Conservation (phyloP, 2,797 vertebrate species). For the Liparis tanakae region DNA sequence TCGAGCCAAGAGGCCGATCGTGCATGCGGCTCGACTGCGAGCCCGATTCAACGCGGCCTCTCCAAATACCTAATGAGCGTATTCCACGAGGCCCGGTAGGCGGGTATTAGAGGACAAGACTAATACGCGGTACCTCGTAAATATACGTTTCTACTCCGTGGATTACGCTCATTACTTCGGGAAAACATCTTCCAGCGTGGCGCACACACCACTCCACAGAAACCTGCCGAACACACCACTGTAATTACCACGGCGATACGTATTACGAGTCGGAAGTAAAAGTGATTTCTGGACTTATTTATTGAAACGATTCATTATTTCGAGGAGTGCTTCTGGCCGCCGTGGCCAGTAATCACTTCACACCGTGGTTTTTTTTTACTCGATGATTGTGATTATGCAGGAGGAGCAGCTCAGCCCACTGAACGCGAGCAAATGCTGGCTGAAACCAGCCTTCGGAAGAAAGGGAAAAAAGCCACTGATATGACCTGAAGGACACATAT, state of each 20-base stretch:
- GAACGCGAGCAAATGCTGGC: background rate
- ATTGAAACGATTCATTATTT: conserved; percentile 62
- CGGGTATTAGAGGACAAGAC: conserved; percentile 47
- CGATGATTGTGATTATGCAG: conserved; percentile 64
- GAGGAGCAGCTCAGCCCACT: conserved; percentile 25
- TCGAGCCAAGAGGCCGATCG: conserved; percentile 37
- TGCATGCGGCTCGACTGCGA: conserved; percentile 47
- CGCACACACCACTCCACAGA: conserved; percentile 48
- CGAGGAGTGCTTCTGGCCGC: conserved; percentile 39
- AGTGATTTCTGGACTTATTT: conserved; percentile 54
- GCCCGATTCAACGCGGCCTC: conserved; percentile 52
- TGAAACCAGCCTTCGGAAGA: conserved; percentile 17
- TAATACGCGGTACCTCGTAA: conserved; percentile 60
- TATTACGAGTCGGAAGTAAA: conserved; percentile 40
- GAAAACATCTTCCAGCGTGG: conserved; percentile 39
- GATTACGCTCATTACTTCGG: conserved; percentile 57
- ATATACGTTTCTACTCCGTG: conserved; percentile 53
- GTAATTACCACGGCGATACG: conserved; percentile 38
- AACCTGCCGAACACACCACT: conserved; percentile 34
- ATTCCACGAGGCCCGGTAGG: conserved; percentile 49
- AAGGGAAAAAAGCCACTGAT: conserved; percentile 1
- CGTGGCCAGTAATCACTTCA: conserved; percentile 64
- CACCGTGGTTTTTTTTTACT: conserved; percentile 49
- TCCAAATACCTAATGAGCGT: conserved; percentile 57
- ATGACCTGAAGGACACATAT: conserved; percentile 21